Conservation (phyloP, 2,113 vertebrate species). For the Mobula birostris region DNA sequence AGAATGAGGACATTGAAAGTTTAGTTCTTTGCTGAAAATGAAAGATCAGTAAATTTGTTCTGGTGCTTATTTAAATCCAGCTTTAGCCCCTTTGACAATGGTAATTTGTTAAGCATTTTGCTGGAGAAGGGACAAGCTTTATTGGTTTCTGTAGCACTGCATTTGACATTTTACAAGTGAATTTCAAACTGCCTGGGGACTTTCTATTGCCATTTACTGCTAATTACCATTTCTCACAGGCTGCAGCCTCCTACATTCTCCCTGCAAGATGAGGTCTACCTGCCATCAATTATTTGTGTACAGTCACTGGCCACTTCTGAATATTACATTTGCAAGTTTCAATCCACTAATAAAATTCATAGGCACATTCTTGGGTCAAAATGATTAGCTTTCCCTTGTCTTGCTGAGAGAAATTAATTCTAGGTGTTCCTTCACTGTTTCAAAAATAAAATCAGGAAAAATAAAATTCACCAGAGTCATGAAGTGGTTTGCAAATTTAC, state of each 20-base stretch:
- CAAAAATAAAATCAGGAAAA: not conserved
- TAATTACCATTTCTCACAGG: not conserved
- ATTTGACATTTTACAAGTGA: slow-evolving; percentile 30
- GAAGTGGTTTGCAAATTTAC: not conserved
- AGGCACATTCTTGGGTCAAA: not conserved
- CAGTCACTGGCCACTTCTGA: not conserved
- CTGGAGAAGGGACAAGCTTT: not conserved
- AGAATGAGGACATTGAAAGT: not conserved
- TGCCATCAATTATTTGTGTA: not conserved
- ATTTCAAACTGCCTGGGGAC: slow-evolving; percentile 17
- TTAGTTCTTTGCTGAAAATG: not conserved
- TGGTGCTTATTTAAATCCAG: not conserved
- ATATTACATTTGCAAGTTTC: not conserved
- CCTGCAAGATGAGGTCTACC: not conserved
- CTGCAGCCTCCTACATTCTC: not conserved
- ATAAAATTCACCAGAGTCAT: not conserved
- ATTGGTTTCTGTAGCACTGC: not conserved
- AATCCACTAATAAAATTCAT: not conserved
- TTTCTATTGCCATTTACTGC: not conserved
- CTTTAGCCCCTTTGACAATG: not conserved
- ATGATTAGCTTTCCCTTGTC: not conserved
- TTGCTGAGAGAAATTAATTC: not conserved
- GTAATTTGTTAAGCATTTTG: slow-evolving; percentile 18
- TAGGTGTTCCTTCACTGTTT: not conserved
- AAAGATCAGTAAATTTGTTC: slow-evolving; percentile 1